These are phyloP conservation scores for Centropus bengalensis DNA, from an alignment of 2,113 vertebrate genomes.

Conservation along the genomic window DNA sequence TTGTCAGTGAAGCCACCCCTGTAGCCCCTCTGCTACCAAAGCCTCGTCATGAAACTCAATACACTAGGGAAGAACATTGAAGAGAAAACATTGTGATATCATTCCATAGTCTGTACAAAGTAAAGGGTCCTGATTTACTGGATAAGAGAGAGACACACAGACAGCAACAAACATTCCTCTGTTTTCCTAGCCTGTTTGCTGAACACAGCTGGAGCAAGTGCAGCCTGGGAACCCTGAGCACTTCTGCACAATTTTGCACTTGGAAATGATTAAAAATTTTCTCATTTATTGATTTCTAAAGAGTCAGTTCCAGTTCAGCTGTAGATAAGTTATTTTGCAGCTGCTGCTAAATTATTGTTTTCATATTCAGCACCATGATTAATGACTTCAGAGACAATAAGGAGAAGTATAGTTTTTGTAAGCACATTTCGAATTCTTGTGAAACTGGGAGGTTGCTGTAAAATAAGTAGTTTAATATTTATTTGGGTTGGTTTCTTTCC, in stretches of 20 bases:
- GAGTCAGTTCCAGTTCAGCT: slow-evolving; percentile 48
- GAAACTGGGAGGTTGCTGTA: neutral
- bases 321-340: slow-evolving; percentile 40
- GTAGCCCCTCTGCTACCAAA: too few relatives aligned
- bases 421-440: neutral
- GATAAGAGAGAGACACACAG: neutral
- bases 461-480: neutral
- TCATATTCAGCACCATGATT: slow-evolving; percentile 35
- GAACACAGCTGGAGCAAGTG: slow-evolving; percentile 6
- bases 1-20: too few relatives aligned
- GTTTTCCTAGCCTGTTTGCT: neutral
- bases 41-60: too few relatives aligned
- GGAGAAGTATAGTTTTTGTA: slow-evolving; percentile 40
- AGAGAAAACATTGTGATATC: neutral
- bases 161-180: neutral
- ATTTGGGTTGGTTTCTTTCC: neutral
- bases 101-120: neutral
- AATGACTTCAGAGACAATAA: slow-evolving; percentile 35
- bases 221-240: neutral
- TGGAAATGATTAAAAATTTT: slow-evolving; percentile 38
- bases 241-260: slow-evolving; percentile 35
- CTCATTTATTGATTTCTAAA: slow-evolving; percentile 55
- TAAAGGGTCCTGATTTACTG: neutral
- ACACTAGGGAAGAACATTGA: neutral
- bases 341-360: slow-evolving; percentile 60